A percentile compares a stretch with the other conserved stretches of the same genome.
Conservation (phyloP, 2,797 vertebrate species). For the Adelosebastes latens region DNA sequence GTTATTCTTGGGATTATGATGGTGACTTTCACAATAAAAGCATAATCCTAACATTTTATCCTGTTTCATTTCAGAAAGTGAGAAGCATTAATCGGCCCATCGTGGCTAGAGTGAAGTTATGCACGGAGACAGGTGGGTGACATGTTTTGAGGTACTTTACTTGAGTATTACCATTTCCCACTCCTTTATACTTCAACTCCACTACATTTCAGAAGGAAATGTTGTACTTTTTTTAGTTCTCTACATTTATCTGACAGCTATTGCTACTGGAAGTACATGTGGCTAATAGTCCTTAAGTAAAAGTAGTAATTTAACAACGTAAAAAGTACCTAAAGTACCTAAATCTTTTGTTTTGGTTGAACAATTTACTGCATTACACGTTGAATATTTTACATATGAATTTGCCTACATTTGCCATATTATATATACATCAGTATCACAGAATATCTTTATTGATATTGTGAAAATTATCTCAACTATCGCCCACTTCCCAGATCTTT, state of each 20-base stretch:
- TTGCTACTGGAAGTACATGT: background rate
- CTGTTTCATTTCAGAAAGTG: slow-evolving; percentile 77
- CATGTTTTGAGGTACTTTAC: background rate
- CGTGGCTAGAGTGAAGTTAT: slow-evolving; percentile 67
- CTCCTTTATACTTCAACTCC: background rate
- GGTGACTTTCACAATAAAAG: background rate
- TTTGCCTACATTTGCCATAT: background rate
- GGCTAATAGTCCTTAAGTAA: background rate
- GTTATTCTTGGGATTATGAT: too few relatives aligned
- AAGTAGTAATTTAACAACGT: rapidly evolving
- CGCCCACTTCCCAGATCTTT: background rate
- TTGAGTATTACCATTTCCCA: background rate
- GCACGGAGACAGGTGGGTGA: slow-evolving; percentile 81
- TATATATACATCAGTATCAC: too few relatives aligned
- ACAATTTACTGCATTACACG: background rate
- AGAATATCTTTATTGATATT: background rate
- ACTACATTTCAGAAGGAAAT: background rate
- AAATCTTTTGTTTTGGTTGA: background rate
- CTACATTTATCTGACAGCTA: background rate
- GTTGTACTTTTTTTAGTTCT: background rate
- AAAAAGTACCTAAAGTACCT: too few relatives aligned
- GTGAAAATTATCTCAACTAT: background rate
- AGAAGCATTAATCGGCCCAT: slow-evolving; percentile 75
- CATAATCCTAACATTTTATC: background rate
- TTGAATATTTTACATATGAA: background rate